Conservation (phyloP, 2,797 vertebrate genomes). For the Avahi laniger region DNA sequence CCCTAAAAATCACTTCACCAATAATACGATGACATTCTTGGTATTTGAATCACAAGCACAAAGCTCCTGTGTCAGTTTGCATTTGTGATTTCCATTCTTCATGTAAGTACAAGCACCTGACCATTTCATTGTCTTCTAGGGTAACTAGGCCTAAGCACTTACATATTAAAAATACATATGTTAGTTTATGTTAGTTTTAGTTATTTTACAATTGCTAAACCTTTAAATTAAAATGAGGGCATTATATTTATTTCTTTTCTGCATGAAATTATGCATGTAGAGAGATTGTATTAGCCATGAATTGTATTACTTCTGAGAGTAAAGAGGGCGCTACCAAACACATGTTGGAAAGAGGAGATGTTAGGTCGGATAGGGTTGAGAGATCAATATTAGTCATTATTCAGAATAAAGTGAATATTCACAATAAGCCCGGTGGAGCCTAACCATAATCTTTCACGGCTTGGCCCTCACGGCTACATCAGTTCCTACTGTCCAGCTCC, state of each 20-base stretch:
- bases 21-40: not conserved
- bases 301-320: not conserved
- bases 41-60: not conserved
- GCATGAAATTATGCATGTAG: not conserved
- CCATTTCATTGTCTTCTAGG: not conserved
- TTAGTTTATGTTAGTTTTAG: not conserved
- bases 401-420: not conserved
- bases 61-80: not conserved
- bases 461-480: not conserved
- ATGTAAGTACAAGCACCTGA: not conserved
- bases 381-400: not conserved
- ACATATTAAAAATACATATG: not conserved
- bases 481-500: not conserved
- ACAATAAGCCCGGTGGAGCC: not conserved
- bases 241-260: not conserved
- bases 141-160: not conserved
- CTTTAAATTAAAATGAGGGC: not conserved
- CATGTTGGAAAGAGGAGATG: not conserved
- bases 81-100: not conserved
- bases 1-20: not conserved
- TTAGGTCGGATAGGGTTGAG: not conserved
- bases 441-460: not conserved
- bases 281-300: not conserved
- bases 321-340: not conserved
- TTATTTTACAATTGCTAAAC: not conserved